Percentiles rank a stretch among this genome's conserved stretches.
Evolutionary conservation across 2,888 invertebrate genomes (phyloP).

Genomic region (Vandiemenella viatica): DNA sequence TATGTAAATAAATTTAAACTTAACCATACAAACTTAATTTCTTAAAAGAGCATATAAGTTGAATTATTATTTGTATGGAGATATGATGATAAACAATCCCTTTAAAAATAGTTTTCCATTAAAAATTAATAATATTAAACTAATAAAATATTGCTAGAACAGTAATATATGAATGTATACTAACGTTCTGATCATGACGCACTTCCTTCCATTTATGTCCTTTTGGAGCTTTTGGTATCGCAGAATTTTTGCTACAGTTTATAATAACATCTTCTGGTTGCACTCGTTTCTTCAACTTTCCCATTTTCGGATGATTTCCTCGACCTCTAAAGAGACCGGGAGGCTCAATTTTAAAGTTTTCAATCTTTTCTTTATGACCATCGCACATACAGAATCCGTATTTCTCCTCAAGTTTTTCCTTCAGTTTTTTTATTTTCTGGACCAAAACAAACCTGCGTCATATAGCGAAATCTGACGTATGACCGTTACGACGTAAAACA

Average conservation of each 20-base stretch:
- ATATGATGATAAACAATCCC: too few relatives aligned
- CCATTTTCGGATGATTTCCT: slow-evolving; percentile 99
- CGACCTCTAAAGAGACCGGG: slow-evolving; percentile 91
- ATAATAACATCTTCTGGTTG: slow-evolving; percentile 91
- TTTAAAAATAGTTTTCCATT: not conserved
- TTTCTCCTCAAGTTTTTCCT: slow-evolving; percentile 73
- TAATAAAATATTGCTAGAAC: not conserved
- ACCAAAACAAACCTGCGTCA: too few relatives aligned
- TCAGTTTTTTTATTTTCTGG: slow-evolving; percentile 63
- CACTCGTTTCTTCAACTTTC: slow-evolving; percentile 83
- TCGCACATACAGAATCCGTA: slow-evolving; percentile 94
- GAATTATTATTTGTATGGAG: too few relatives aligned
- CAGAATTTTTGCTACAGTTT: slow-evolving; percentile 87
- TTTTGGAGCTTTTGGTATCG: slow-evolving; percentile 67
- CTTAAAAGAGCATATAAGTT: too few relatives aligned
- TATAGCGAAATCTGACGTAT: too few relatives aligned
- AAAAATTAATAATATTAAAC: not conserved
- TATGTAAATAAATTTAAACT: too few relatives aligned
- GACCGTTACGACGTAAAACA: slow-evolving; percentile 10
- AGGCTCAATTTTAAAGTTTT: slow-evolving; percentile 97
- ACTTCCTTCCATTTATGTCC: slow-evolving; percentile 97
- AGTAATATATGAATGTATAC: too few relatives aligned
- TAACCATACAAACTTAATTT: too few relatives aligned
- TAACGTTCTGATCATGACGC: slow-evolving; percentile 54
- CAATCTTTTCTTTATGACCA: slow-evolving; percentile 96